Base-by-base conservation (phyloP, 92 coral and sea anemone species). In the Palythoa grandiflora region DNA sequence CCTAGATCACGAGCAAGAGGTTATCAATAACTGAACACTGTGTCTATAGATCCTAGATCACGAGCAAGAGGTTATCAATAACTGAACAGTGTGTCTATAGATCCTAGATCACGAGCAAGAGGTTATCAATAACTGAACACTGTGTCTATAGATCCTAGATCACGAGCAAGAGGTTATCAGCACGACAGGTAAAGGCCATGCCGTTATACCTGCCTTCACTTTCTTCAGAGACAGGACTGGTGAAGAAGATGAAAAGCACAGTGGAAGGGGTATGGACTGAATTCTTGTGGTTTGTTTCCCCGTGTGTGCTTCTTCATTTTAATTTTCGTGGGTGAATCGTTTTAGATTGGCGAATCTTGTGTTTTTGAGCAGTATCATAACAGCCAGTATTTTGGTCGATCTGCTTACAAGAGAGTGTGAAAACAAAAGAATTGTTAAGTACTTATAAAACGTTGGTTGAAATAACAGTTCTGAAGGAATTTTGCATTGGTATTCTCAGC, bases 201-300 rank as follows among this genome's bases (percentile, higher is more conserved):
- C 97, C 66, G 99, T 97, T 61, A 77, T 95, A 85, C 99, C 99
- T n/a, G 96, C 98, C 44, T 94, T 95, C 92, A 97, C 93, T 20
- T 96, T 95, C 79, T 92, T 90, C 92, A 93, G 96, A 51, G 97
- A 97, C 86, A 89, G 98, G 17, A 91, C 94, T 52, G 99, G 96
- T 59, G 97, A 93, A 70, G 99, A 97, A 78, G 99, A 97, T 8
- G 95, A 92, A 17, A 91, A 89, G 80, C 98, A 91, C 28, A 92
- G 96, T 55, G 93, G 90, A 71, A 92, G 94, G 88, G 97, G 99
- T 95, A 44, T 71, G 75, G 78, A n/a, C 15, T 38, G 8, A 47
- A 35, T 47, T 17, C 65, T n/a, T 14, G 1, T 15, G 50, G 6
- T 44, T 44, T 44, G 50, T 8, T 44, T 44, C 50, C 50, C 50